Conservation (phyloP, 2,888 invertebrate genomes). For the Tillus elongatus region DNA sequence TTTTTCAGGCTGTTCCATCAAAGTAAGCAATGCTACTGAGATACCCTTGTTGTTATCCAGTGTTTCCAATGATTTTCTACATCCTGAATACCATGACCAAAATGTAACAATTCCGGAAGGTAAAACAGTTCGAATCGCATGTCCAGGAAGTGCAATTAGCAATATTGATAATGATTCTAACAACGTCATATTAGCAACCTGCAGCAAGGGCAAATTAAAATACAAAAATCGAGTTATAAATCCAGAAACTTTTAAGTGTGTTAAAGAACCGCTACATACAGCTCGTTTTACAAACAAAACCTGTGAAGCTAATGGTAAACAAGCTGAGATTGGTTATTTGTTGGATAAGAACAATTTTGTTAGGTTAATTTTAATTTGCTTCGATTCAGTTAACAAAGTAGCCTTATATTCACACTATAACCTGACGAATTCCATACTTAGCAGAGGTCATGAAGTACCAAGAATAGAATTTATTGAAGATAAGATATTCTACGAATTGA, state of each 20-base stretch:
- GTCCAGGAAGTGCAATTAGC: slow-evolving; percentile 1
- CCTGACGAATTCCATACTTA: slow-evolving; percentile 42
- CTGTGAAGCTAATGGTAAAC: slow-evolving; percentile 42
- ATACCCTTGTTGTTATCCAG: too few relatives aligned
- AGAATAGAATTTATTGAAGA: slow-evolving; percentile 44
- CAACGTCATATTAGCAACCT: too few relatives aligned
- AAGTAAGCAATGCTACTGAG: too few relatives aligned
- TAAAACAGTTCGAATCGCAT: neutral
- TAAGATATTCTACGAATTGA: slow-evolving; percentile 42
- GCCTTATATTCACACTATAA: slow-evolving; percentile 48
- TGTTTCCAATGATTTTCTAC: too few relatives aligned
- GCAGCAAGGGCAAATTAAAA: too few relatives aligned
- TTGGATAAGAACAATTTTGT: slow-evolving; percentile 42
- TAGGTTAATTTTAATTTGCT: slow-evolving; percentile 47
- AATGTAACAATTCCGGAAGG: neutral
- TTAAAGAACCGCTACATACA: slow-evolving; percentile 2
- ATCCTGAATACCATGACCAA: too few relatives aligned
- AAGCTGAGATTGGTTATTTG: slow-evolving; percentile 47
- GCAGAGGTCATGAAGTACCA: slow-evolving; percentile 43
- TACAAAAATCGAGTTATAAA: too few relatives aligned
- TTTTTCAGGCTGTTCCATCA: too few relatives aligned
- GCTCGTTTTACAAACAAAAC: slow-evolving; percentile 21
- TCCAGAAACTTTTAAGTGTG: too few relatives aligned
- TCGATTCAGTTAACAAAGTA: slow-evolving; percentile 43
- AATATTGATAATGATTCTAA: too few relatives aligned